Conservation (phyloP, 2,888 invertebrate species). For the Thelaira solivaga region DNA sequence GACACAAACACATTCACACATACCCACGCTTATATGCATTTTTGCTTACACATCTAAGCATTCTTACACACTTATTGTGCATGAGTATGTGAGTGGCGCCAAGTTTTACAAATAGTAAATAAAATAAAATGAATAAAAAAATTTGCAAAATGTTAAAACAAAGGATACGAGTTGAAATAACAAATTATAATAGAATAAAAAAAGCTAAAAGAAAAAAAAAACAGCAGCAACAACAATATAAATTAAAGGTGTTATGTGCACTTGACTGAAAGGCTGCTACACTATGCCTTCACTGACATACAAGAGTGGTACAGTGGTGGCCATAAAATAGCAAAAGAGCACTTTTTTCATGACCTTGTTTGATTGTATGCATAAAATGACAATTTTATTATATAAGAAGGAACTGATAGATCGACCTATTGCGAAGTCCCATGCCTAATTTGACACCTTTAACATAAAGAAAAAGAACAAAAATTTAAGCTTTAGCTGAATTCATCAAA, state of each 20-base stretch:
- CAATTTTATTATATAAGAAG: too few relatives aligned
- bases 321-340: not conserved
- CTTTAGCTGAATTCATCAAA: too few relatives aligned
- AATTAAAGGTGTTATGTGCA: conserved; percentile 43
- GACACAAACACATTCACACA: not conserved
- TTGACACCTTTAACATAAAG: too few relatives aligned
- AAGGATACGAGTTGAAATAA: conserved; percentile 21
- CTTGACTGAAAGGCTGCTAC: conserved; percentile 25
- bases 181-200: not conserved
- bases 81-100: conserved; percentile 39
- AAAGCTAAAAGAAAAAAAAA: too few relatives aligned
- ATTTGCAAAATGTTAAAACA: conserved; percentile 35
- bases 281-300: not conserved
- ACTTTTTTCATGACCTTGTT: too few relatives aligned
- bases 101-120: conserved; percentile 44
- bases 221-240: not conserved
- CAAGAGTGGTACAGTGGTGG: not conserved
- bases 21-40: not conserved
- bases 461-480: too few relatives aligned
- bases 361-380: too few relatives aligned
- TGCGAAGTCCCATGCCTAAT: too few relatives aligned
- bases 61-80: not conserved
- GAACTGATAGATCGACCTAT: too few relatives aligned
- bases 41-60: not conserved
- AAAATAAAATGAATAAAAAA: conserved; percentile 13